phyloP scores from a whole-genome alignment of 53 echinoderm and acorn worm species.

The Paelopatides confundens region DNA sequence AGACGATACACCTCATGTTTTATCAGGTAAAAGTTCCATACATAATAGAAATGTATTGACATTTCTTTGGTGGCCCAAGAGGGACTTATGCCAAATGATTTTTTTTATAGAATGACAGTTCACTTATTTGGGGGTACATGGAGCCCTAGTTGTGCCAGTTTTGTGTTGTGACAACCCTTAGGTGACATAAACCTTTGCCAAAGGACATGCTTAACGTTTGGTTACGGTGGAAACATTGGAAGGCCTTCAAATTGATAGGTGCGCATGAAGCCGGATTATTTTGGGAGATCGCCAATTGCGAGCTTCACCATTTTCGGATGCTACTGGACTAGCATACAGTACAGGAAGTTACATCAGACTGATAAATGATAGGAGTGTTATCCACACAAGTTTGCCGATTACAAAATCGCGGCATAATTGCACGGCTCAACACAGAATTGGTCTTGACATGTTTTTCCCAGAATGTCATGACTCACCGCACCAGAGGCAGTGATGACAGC shows the following conservation, averaged over 20 bases:
- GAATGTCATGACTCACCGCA: conserved; percentile 48
- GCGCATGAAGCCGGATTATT: conserved; percentile 59
- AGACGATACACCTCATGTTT: too few relatives aligned
- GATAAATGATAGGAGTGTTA: conserved; percentile 3
- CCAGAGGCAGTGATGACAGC: conserved; percentile 48
- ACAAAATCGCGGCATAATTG: conserved; percentile 55
- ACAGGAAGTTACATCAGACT: conserved; percentile 42
- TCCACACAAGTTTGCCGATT: conserved; percentile 34
- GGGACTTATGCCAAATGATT: conserved; percentile 14
- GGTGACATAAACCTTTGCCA: background rate
- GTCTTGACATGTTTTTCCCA: too few relatives aligned
- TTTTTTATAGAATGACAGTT: conserved; percentile 72
- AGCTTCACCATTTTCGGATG: conserved; percentile 64
- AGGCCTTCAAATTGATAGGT: conserved; percentile 54
- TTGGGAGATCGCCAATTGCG: conserved; percentile 38
- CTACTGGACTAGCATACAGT: conserved; percentile 55
- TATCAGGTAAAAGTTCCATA: conserved; percentile 60
- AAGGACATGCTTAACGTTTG: background rate
- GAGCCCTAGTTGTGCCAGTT: conserved; percentile 61
- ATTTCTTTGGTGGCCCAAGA: conserved; percentile 72
- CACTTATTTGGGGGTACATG: conserved; percentile 76
- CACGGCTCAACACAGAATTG: conserved; percentile 60
- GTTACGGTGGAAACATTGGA: background rate
- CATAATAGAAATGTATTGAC: conserved; percentile 58
- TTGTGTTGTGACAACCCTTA: conserved; percentile 2